phyloP scores from a whole-genome alignment of 2,113 vertebrate species.

The Hyla sarda region DNA sequence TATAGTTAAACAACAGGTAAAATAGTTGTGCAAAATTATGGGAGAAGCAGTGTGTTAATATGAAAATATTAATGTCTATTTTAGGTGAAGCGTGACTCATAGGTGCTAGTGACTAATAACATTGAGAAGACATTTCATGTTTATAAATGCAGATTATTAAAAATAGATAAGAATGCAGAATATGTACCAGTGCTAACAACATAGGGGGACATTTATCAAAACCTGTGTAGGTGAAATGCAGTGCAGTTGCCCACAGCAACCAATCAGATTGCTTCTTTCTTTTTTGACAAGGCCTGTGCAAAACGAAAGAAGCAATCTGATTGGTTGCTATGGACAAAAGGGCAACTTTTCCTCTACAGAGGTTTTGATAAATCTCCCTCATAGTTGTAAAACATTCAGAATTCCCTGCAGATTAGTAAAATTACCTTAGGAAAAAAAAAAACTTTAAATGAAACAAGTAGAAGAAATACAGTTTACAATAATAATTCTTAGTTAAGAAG shows the following conservation, averaged over 20 bases:
- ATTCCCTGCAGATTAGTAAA: background rate
- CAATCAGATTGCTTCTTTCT: too few relatives aligned
- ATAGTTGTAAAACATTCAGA: background rate
- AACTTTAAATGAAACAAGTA: background rate
- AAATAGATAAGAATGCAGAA: background rate
- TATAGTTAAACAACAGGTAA: background rate
- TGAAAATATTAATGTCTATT: constrained; percentile 36
- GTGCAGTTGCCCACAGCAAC: too few relatives aligned
- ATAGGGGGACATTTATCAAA: too few relatives aligned
- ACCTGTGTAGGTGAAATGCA: too few relatives aligned
- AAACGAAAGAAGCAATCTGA: too few relatives aligned
- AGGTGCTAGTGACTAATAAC: constrained; percentile 31
- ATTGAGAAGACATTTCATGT: constrained; percentile 6
- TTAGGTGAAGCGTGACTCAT: constrained; percentile 22
- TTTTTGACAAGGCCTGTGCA: too few relatives aligned
- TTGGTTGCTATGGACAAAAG: too few relatives aligned
- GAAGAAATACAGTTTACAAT: background rate
- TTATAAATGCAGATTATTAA: constrained; percentile 3
- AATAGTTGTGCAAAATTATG: background rate
- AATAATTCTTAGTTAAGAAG: background rate
- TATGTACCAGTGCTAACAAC: background rate
- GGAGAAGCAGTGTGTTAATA: constrained; percentile 6
- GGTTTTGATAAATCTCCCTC: too few relatives aligned
- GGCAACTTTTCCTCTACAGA: too few relatives aligned
- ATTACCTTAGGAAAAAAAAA: background rate